Evolutionary conservation across 2,888 invertebrate species (phyloP).

Genomic region (Paralinhomoeus sp.): DNA sequence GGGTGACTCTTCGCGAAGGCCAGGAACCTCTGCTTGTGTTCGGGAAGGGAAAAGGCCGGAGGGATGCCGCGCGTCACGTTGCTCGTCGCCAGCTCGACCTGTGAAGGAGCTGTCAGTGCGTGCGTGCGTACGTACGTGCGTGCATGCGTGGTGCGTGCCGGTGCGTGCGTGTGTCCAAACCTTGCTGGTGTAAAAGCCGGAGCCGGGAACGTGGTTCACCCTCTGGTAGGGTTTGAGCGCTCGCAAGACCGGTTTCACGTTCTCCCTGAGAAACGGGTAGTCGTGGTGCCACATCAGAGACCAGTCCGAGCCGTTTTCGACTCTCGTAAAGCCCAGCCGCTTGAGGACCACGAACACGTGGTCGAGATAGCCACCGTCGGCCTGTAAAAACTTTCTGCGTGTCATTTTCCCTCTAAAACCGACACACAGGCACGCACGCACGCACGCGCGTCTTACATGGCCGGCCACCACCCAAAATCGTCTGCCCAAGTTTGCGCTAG

Average conservation of each 20-base stretch:
- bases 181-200: constrained; percentile 75
- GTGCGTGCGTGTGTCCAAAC: too few relatives aligned
- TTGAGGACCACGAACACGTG: constrained; percentile 59
- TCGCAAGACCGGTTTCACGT: constrained; percentile 34
- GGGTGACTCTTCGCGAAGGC: constrained; percentile 44
- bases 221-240: constrained; percentile 46
- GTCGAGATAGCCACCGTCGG: constrained; percentile 41
- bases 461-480: too few relatives aligned
- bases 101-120: too few relatives aligned
- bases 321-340: constrained; percentile 46
- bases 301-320: constrained; percentile 41
- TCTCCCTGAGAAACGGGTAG: constrained; percentile 47
- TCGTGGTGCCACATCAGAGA: constrained; percentile 78
- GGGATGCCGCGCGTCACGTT: constrained; percentile 54
- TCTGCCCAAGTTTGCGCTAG: too few relatives aligned
- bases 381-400: constrained; percentile 7
- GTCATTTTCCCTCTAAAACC: not conserved
- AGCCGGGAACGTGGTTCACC: constrained; percentile 80
- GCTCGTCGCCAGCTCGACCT: constrained; percentile 49
- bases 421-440: too few relatives aligned
- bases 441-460: too few relatives aligned
- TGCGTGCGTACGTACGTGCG: too few relatives aligned
- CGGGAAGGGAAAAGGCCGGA: constrained; percentile 61
- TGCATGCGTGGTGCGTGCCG: too few relatives aligned
- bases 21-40: constrained; percentile 44